Evolutionary conservation across 2,888 invertebrate species (phyloP), one percentile per base, ranked within the genome.

Genomic region (Acleris laterana): DNA sequence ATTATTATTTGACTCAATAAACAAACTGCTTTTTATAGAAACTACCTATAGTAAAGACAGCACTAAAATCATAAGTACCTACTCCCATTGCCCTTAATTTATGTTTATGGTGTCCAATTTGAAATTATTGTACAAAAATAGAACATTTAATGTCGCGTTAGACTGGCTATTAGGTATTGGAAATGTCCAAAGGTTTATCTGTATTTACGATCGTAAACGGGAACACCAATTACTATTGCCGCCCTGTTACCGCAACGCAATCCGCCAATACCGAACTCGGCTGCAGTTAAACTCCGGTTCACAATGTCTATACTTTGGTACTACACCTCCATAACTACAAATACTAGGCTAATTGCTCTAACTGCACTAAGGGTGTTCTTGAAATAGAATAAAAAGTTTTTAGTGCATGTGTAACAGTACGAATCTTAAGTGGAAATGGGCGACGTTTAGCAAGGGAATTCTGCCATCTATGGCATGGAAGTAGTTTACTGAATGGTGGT

Each of bases 131-230:
- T 58, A 28, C 38, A 28, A 38, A 63, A 52, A 38, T 52, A 38
- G 6, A 46, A 6, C 11, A 48, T 63, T 17, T 16, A 46, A 63
- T 38, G 7, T 44, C 63, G 20, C 11, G n/a, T 32, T 25, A 28
- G 32, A 46, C 32, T 32, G 13, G 58, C 38, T 16, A 44, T 59
- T 48, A 28, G 28, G 20, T 17, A 19, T 55, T 55, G 38, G 20
- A 63, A 59, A 63, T 51, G 44, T 50, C 20, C 44, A 19, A 44
- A 44, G n/a, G 44, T 20, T 22, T 28, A 20, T 53, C 46, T 25
- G 52, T 46, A 48, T 58, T 58, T 53, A 52, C 51, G 46, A 59
- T 38, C 19, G 52, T 48, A 59, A 55, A 60, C 53, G 38, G 48
- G 42, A 53, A 49, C 49, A 55, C 20, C 52, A 42, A 49, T 59